These are phyloP conservation scores for Sinocyclocheilus anophthalmus DNA, from an alignment of 2,113 vertebrate genomes.

Conservation along the genomic window DNA sequence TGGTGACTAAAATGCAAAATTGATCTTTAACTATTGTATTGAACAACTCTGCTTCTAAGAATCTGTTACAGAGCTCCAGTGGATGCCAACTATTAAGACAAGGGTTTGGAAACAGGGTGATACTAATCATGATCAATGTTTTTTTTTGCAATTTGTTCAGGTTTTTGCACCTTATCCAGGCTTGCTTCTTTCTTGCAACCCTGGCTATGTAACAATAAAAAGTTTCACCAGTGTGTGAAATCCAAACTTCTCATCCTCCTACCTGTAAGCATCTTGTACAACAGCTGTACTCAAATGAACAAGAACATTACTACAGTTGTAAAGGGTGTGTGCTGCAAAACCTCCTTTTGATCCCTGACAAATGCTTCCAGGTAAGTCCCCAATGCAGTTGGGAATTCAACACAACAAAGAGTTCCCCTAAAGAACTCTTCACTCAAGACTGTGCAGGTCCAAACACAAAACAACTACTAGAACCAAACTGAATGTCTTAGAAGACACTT, in stretches of 20 bases:
- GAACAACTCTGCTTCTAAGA: background rate
- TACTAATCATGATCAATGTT: background rate
- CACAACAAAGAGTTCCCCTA: background rate
- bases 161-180: background rate
- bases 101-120: background rate
- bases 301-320: background rate
- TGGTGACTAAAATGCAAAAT: too few relatives aligned
- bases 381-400: background rate
- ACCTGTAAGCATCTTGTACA: background rate
- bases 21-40: background rate
- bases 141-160: background rate
- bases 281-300: background rate
- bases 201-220: background rate
- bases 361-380: slow-evolving; percentile 2
- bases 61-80: background rate
- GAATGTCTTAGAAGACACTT: background rate
- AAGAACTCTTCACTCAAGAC: background rate
- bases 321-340: background rate
- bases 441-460: background rate
- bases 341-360: slow-evolving; percentile 7
- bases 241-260: background rate
- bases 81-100: background rate
- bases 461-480: background rate
- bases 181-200: background rate
- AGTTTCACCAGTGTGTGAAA: background rate